These are phyloP conservation scores for Marasmarcha lunaedactyla DNA, from an alignment of 2,888 invertebrate genomes.

Conservation along the genomic window DNA sequence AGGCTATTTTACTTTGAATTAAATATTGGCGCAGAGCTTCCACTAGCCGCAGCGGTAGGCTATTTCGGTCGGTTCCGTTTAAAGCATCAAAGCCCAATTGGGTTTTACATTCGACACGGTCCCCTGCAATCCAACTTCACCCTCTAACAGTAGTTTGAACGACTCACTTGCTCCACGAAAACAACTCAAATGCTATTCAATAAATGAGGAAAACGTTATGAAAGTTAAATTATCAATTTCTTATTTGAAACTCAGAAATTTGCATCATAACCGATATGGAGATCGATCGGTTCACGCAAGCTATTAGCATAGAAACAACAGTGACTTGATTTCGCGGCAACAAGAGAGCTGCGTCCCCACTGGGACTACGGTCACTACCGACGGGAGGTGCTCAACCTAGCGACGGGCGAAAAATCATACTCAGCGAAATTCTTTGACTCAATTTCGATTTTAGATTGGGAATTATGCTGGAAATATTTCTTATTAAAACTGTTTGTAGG, in stretches of 20 bases:
- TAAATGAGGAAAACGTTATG: too few relatives aligned
- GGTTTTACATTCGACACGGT: conserved; percentile 53
- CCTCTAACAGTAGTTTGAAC: conserved; percentile 29
- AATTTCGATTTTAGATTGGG: too few relatives aligned
- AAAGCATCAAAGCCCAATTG: conserved; percentile 60
- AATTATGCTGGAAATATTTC: too few relatives aligned
- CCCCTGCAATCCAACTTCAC: conserved; percentile 54
- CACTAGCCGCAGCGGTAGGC: conserved; percentile 28
- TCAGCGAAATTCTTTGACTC: too few relatives aligned
- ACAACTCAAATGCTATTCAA: too few relatives aligned
- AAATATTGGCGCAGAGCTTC: conserved; percentile 9
- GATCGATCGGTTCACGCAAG: neutral
- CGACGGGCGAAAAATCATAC: too few relatives aligned
- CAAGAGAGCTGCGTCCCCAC: too few relatives aligned
- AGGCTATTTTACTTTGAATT: too few relatives aligned
- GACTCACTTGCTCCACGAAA: conserved; percentile 15
- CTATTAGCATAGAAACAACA: neutral
- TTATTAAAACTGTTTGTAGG: too few relatives aligned
- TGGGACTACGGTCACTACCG: too few relatives aligned
- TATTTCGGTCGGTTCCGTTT: conserved; percentile 49
- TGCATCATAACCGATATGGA: neutral
- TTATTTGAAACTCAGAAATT: neutral
- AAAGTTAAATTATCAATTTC: neutral
- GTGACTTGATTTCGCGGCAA: too few relatives aligned
- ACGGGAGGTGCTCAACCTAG: too few relatives aligned